Percentiles rank a stretch among this genome's conserved stretches.
These are phyloP conservation scores for Hypothenemus hampei DNA, from an alignment of 1,140 invertebrate genomes.

Conservation along the genomic window DNA sequence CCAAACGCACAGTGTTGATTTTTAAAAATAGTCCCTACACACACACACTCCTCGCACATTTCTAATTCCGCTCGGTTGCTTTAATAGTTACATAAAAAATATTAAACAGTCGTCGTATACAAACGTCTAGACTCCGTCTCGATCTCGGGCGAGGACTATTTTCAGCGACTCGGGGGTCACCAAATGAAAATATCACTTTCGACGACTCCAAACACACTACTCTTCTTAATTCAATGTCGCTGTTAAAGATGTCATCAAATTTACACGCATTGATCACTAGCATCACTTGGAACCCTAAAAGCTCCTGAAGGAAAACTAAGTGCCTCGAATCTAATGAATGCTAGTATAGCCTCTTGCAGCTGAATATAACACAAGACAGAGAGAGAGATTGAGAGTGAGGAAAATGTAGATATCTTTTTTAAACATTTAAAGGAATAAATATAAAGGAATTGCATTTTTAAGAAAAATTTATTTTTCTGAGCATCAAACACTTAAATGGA, in stretches of 20 bases:
- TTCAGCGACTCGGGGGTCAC: slow-evolving; percentile 22
- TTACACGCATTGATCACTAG: not conserved
- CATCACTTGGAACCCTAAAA: too few relatives aligned
- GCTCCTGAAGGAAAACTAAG: too few relatives aligned
- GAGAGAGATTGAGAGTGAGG: too few relatives aligned
- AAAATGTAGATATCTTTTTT: too few relatives aligned
- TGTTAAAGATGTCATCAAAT: not conserved
- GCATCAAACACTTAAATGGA: too few relatives aligned
- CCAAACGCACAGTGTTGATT: slow-evolving; percentile 17
- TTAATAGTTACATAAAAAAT: slow-evolving; percentile 28
- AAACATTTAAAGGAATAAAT: too few relatives aligned
- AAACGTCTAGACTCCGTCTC: slow-evolving; percentile 22
- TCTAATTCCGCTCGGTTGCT: slow-evolving; percentile 22
- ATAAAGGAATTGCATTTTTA: too few relatives aligned
- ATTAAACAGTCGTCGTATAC: slow-evolving; percentile 8
- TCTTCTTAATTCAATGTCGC: not conserved
- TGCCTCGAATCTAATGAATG: too few relatives aligned
- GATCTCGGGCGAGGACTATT: slow-evolving; percentile 18
- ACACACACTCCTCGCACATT: slow-evolving; percentile 20
- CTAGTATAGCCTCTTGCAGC: too few relatives aligned
- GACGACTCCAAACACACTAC: slow-evolving; percentile 2
- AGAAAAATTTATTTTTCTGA: too few relatives aligned
- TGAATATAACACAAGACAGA: too few relatives aligned
- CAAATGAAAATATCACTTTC: slow-evolving; percentile 21
- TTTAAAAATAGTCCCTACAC: slow-evolving; percentile 23